Base-by-base conservation (phyloP, 2,797 vertebrate species). In the Apogon hyalosoma region DNA sequence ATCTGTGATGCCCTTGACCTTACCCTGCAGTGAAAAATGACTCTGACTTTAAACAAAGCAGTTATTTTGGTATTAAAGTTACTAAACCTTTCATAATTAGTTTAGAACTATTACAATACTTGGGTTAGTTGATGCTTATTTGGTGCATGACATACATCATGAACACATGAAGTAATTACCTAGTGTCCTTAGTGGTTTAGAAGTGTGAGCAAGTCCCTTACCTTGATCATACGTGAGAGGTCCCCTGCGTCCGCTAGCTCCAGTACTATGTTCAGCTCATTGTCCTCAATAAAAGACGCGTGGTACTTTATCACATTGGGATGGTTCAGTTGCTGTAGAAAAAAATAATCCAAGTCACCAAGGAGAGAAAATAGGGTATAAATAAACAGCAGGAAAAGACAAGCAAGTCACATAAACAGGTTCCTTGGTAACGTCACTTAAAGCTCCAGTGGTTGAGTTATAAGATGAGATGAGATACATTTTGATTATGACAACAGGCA, bases 251-350 rank as follows among this genome's bases (percentile, higher is more conserved):
- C 97, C 6, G 97, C 97, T 72, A 98, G 93, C 89, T 99, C 97
- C 95, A 99, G 91, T 52, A 99, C 97, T 88, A 98, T 99, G 91
- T 98, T 98, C 77, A 99, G 93, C 79, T 98, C 97, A 65, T 98
- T 98, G 84, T 99, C 97, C 92, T 99, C 97, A 84, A 98, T 99
- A 90, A 98, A 99, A 50, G 97, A 99, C 28, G 96, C 97, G 46
- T 97, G 97, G 80, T 98, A 98, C 91, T 99, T 98, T 90, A 99
- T 98, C 82, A 99, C 97, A 89, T 99, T 99, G 77, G 98, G 96
- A 82, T 99, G 97, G 88, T 99, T 99, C 91, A 99, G 83, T 97
- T 98, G 98, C 97, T 99, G 92, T 73, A 46, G 52, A 46, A 60
- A 49, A 49, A 75, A 31, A 68, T 18, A 58, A 28, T 28, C 12